A percentile compares a stretch with the other conserved stretches of the same genome.
Evolutionary conservation across 2,113 vertebrate genomes (phyloP).

Genomic region (Epinephelus cyanopodus): DNA sequence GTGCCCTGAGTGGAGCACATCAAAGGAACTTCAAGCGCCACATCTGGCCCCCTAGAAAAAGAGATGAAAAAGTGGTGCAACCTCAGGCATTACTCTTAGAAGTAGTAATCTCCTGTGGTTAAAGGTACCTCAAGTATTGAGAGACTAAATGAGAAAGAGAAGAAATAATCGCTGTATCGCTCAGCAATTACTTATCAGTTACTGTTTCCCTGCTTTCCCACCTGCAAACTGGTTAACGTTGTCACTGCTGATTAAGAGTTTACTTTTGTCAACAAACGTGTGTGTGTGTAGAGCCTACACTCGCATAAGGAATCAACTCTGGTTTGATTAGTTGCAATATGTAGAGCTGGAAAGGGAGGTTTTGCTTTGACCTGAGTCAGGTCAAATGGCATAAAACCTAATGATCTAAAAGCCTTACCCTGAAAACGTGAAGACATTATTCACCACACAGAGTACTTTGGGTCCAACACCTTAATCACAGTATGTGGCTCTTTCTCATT

Average conservation of each 20-base stretch:
- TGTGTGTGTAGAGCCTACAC: background rate
- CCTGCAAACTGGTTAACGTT: background rate
- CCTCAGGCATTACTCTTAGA: constrained; percentile 51
- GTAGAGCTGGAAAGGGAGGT: background rate
- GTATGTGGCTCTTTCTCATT: constrained; percentile 19
- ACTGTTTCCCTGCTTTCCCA: background rate
- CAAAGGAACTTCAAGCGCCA: constrained; percentile 60
- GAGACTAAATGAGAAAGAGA: constrained; percentile 31
- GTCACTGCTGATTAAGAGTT: background rate
- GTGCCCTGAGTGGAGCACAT: constrained; percentile 38
- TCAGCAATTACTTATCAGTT: constrained; percentile 13
- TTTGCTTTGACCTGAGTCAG: background rate
- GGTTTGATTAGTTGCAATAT: background rate
- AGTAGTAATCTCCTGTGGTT: constrained; percentile 59
- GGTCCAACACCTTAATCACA: constrained; percentile 45
- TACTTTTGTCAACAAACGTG: background rate
- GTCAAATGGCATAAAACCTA: background rate
- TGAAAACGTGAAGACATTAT: constrained; percentile 46
- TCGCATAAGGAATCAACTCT: background rate
- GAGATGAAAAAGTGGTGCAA: constrained; percentile 54
- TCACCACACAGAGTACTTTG: constrained; percentile 33
- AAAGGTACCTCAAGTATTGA: constrained; percentile 43
- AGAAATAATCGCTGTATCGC: constrained; percentile 1
- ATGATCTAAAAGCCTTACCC: constrained; percentile 1
- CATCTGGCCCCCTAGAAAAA: constrained; percentile 57